phyloP scores from a whole-genome alignment of 2,888 invertebrate species.

The Emesis castigata region DNA sequence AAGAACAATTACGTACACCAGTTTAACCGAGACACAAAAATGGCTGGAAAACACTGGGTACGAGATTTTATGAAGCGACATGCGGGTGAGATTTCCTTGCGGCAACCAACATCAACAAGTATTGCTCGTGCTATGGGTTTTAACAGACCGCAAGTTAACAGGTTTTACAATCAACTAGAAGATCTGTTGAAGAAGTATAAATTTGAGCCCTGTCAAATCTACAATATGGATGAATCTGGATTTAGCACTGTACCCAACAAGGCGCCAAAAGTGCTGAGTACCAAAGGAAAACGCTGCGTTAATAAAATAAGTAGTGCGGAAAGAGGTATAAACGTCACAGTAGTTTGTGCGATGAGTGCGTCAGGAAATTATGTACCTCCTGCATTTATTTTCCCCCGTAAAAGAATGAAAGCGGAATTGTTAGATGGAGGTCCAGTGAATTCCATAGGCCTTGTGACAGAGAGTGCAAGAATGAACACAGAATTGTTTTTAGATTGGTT shows the following conservation, averaged over 20 bases:
- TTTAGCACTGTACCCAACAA: conserved; percentile 48
- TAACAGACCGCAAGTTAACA: conserved; percentile 44
- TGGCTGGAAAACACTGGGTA: no score
- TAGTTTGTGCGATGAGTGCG: conserved; percentile 35
- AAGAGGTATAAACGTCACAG: conserved; percentile 54
- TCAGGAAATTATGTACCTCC: conserved; percentile 71
- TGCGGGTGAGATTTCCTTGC: no score
- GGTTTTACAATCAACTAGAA: conserved; percentile 48
- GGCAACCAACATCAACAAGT: conserved; percentile 40
- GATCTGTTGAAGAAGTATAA: conserved; percentile 40
- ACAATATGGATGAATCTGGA: conserved; percentile 57
- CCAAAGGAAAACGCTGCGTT: neutral
- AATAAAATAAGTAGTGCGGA: conserved; percentile 39
- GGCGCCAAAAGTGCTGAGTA: neutral
- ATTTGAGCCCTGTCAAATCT: conserved; percentile 57
- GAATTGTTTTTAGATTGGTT: conserved; percentile 52
- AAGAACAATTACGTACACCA: no score
- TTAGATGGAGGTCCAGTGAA: conserved; percentile 71
- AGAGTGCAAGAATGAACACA: conserved; percentile 51
- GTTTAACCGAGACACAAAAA: no score
- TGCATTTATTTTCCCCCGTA: conserved; percentile 72
- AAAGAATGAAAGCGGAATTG: conserved; percentile 71
- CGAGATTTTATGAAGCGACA: no score
- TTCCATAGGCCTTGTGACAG: conserved; percentile 60
- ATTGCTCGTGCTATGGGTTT: conserved; percentile 33